Conservation (phyloP, 1,140 invertebrate genomes). For the Drosophila virilis region DNA sequence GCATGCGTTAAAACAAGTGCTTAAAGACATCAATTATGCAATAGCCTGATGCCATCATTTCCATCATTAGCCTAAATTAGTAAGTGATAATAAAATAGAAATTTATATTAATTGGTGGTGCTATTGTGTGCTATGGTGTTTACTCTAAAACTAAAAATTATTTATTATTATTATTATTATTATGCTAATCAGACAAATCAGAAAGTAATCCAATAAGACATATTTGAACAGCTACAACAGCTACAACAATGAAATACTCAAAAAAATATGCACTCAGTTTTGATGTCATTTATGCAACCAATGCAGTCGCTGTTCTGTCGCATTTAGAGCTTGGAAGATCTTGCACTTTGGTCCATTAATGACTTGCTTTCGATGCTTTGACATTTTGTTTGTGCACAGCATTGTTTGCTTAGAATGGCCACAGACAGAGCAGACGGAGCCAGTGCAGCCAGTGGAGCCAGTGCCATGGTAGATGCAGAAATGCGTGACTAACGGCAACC, state of each 20-base stretch:
- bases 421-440: slow-evolving; percentile 23
- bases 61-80: not conserved
- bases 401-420: slow-evolving; percentile 58
- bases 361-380: slow-evolving; percentile 78
- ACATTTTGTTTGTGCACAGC: slow-evolving; percentile 67
- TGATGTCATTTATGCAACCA: not conserved
- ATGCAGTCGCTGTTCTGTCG: not conserved
- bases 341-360: slow-evolving; percentile 70
- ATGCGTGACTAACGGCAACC: slow-evolving; percentile 81
- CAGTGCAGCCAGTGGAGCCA: not conserved
- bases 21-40: slow-evolving; percentile 18
- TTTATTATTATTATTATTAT: too few relatives aligned
- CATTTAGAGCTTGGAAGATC: slow-evolving; percentile 10
- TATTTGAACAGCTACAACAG: too few relatives aligned
- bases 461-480: slow-evolving; percentile 61
- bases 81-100: not conserved
- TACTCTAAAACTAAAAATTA: too few relatives aligned
- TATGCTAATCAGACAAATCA: too few relatives aligned
- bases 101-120: not conserved
- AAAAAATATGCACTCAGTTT: too few relatives aligned
- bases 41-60: slow-evolving; percentile 2
- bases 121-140: too few relatives aligned
- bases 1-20: slow-evolving; percentile 51
- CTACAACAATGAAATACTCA: too few relatives aligned
- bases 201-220: too few relatives aligned